Evolutionary conservation across 2,113 vertebrate species (phyloP), one percentile per base, ranked within the genome.

Genomic region (Gasterosteus nipponicus): DNA sequence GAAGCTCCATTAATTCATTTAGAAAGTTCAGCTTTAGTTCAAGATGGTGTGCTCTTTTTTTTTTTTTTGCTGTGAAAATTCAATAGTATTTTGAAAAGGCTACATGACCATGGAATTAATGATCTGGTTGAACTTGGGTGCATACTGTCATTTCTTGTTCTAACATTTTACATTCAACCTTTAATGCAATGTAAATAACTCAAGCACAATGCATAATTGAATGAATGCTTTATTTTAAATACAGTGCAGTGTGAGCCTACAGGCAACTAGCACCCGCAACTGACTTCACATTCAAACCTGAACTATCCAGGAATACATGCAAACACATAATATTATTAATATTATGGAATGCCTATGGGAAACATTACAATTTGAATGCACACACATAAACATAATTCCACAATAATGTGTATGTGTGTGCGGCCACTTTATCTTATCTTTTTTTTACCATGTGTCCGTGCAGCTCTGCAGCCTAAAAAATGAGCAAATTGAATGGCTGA

Each of bases 401-500:
- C 56, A 82, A 26, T 51, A 62, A 69, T n/a, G n/a, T 56, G 46
- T 42, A 39, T 29, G 51, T 33, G 57, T 33, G n/a, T 56, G 29
- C 44, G 10, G 31, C 44, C 58, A 67, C 41, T 26, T 64, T 54
- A 57, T 65, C 22, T 26, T 26, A 26, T 26, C 22, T 74, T 57
- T 16, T 6, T 54, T 61, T 61, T 14, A 76, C 67, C 72, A 64
- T 74, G 69, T 67, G 65, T 72, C 57, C 47, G 82, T 56, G 56
- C 58, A 49, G 42, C 80, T 77, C 75, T 72, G 70, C 69, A 64
- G 85, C 65, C 4, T 19, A 14, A 58, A 67, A 64, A 79, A 39
- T 16, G 15, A 75, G 62, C 7, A 49, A 59, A 81, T 47, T 61
- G 73, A 76, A 82, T 66, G 54, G 41, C 51, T 69, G 57, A 57